phyloP scores from a whole-genome alignment of 2,888 invertebrate species.

The Nesidiocoris tenuis region DNA sequence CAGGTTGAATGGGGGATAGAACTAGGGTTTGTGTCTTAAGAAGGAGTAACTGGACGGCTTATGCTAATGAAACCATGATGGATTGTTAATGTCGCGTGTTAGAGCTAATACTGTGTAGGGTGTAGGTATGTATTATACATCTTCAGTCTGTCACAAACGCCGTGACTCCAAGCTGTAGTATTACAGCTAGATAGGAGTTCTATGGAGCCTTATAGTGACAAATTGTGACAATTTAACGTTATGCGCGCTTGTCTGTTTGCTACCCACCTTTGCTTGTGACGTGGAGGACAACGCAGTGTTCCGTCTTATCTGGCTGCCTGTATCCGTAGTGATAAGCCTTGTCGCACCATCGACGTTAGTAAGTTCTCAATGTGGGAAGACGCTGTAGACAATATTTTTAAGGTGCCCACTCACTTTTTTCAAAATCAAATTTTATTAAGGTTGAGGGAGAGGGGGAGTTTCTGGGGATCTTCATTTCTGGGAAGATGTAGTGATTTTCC shows the following conservation, averaged over 20 bases:
- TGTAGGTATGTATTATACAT: conserved; percentile 3
- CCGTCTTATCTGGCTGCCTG: conserved; percentile 9
- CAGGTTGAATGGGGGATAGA: no score
- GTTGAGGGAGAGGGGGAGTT: no score
- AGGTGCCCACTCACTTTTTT: no score
- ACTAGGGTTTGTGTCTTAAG: neutral
- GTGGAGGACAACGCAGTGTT: neutral
- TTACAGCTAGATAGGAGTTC: neutral
- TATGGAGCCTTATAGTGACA: neutral
- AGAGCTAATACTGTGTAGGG: conserved; percentile 4
- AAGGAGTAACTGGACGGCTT: conserved; percentile 10
- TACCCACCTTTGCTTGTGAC: neutral
- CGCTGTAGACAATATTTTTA: no score
- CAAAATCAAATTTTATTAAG: no score
- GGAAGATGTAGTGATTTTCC: no score
- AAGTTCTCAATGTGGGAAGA: no score
- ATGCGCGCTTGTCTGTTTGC: neutral
- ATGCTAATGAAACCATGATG: conserved; percentile 17
- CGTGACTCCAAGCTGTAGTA: neutral
- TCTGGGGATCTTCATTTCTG: no score
- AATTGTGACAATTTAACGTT: conserved; percentile 17
- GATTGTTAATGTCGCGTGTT: conserved; percentile 20
- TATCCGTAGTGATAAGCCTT: conserved; percentile 12
- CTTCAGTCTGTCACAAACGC: conserved; percentile 9
- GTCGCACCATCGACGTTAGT: no score